phyloP scores from a whole-genome alignment of 2,113 vertebrate genomes.

The Psittacus erithacus region DNA sequence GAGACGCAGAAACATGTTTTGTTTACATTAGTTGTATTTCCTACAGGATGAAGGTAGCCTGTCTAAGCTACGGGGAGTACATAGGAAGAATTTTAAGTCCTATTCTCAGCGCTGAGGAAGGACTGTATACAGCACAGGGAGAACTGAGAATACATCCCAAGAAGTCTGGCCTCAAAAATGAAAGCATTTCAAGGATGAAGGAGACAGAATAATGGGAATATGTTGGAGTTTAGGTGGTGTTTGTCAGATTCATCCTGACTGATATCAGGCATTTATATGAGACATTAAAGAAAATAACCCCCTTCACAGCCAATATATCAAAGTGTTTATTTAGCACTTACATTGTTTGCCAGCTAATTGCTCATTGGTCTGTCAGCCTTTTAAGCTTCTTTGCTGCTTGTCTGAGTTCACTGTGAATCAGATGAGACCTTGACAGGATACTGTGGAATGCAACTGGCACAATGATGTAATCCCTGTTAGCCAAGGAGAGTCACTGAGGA shows the following conservation, averaged over 20 bases:
- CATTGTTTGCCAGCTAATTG: neutral
- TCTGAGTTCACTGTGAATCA: neutral
- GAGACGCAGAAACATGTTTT: neutral
- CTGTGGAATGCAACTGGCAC: rapidly evolving
- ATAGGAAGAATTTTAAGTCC: neutral
- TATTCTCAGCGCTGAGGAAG: neutral
- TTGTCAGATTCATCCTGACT: neutral
- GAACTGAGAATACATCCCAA: neutral
- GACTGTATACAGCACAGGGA: neutral
- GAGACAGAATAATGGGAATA: neutral
- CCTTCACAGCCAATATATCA: neutral
- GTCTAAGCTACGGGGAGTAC: neutral
- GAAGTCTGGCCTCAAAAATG: neutral
- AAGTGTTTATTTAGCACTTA: neutral
- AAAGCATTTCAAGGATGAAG: neutral
- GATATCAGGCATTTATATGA: neutral
- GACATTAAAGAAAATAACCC: neutral
- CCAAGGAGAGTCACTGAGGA: neutral
- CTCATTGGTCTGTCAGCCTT: neutral
- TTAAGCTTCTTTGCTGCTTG: neutral
- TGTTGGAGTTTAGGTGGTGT: neutral
- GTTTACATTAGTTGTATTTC: neutral
- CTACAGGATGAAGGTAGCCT: neutral
- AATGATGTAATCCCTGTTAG: neutral
- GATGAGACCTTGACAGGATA: neutral